These are phyloP conservation scores for Varanus salvator DNA, from an alignment of 2,113 vertebrate species.

Conservation along the genomic window DNA sequence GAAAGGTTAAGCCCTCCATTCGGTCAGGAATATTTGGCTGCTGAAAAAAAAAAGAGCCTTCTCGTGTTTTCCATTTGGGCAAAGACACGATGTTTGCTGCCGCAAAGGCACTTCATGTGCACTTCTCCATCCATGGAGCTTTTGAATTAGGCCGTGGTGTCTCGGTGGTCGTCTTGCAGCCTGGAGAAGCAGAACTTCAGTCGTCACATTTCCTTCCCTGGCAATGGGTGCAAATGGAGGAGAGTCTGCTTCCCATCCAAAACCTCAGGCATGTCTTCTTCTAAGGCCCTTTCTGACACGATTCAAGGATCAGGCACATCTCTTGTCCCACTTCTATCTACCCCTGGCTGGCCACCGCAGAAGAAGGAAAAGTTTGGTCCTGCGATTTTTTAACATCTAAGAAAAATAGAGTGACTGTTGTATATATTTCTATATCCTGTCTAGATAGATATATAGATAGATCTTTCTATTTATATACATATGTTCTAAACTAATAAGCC, in stretches of 20 bases:
- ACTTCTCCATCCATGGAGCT: constrained; percentile 11
- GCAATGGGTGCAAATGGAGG: constrained; percentile 42
- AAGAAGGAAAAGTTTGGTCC: constrained; percentile 76
- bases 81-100: constrained; percentile 21
- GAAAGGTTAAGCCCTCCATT: constrained; percentile 27
- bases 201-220: constrained; percentile 24
- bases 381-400: constrained; percentile 65
- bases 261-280: neutral
- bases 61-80: neutral
- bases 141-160: constrained; percentile 19
- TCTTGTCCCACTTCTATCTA: constrained; percentile 38
- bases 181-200: constrained; percentile 38
- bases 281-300: constrained; percentile 48
- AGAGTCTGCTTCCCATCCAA: constrained; percentile 48
- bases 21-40: constrained; percentile 10
- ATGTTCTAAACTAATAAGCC: neutral
- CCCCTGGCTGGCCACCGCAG: constrained; percentile 45
- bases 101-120: constrained; percentile 41
- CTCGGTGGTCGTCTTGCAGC: constrained; percentile 47
- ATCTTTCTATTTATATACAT: constrained; percentile 26
- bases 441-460: constrained; percentile 50
- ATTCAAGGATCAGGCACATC: constrained; percentile 55
- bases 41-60: constrained; percentile 2
- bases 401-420: constrained; percentile 70
- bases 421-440: constrained; percentile 63